Percentiles rank a stretch among this genome's conserved stretches.
These are phyloP conservation scores for Oeneis ivallda DNA, from an alignment of 2,888 invertebrate genomes.

Conservation along the genomic window DNA sequence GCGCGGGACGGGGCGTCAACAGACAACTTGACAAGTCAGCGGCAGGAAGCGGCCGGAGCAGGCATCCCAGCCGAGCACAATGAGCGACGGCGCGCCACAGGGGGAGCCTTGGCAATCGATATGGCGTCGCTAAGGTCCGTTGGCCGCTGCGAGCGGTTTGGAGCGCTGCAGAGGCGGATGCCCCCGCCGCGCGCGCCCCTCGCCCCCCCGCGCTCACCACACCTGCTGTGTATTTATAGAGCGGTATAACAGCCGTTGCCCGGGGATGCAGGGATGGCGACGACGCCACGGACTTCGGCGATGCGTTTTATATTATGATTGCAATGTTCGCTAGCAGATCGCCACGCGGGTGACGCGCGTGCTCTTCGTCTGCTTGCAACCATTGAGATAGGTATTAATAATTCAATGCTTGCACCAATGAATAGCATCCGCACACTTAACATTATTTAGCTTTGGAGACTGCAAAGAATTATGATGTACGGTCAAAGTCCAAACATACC, in stretches of 20 bases:
- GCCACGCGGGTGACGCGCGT: constrained; percentile 59
- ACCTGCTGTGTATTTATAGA: constrained; percentile 81
- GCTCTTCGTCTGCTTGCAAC: constrained; percentile 57
- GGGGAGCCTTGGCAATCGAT: constrained; percentile 82
- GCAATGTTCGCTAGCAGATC: constrained; percentile 51
- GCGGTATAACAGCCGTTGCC: constrained; percentile 61
- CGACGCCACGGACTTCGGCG: constrained; percentile 56
- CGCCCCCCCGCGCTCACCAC: constrained; percentile 64
- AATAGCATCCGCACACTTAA: constrained; percentile 48
- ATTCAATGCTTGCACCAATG: constrained; percentile 60
- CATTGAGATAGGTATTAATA: no score
- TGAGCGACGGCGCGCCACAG: constrained; percentile 77
- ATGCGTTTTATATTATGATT: constrained; percentile 27
- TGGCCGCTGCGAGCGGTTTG: constrained; percentile 78
- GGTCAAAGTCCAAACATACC: no score
- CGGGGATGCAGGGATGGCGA: constrained; percentile 76
- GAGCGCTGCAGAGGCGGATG: constrained; percentile 79
- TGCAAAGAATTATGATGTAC: background rate
- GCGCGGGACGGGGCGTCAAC: constrained; percentile 51
- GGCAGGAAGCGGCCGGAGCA: constrained; percentile 78
- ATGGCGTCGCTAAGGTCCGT: constrained; percentile 82
- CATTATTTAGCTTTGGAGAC: constrained; percentile 28
- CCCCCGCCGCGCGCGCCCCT: constrained; percentile 65
- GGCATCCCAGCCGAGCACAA: constrained; percentile 78
- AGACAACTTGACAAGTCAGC: constrained; percentile 66